These are phyloP conservation scores for Muschampia plurimacula DNA, from an alignment of 2,888 invertebrate genomes.

Conservation along the genomic window DNA sequence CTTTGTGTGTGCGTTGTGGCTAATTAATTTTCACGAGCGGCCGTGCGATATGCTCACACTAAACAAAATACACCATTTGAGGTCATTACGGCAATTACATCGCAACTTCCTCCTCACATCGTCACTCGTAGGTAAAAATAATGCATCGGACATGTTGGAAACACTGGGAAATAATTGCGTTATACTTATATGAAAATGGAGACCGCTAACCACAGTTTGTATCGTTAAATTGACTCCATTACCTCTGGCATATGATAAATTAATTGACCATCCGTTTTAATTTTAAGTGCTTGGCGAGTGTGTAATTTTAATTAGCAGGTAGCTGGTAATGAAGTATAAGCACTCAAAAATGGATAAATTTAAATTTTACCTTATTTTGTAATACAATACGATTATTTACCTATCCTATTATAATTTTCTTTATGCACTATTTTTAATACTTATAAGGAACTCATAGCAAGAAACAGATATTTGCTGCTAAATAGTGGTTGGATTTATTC, in stretches of 20 bases:
- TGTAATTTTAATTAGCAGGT: constrained; percentile 3
- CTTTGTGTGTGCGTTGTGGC: constrained; percentile 62
- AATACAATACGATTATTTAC: not conserved
- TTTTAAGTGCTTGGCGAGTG: constrained; percentile 22
- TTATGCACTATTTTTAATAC: too few relatives aligned
- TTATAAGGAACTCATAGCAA: too few relatives aligned
- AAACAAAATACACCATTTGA: constrained; percentile 36
- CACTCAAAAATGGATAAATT: not conserved
- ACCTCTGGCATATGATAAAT: constrained; percentile 7
- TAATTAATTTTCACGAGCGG: constrained; percentile 68
- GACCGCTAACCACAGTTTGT: constrained; percentile 20
- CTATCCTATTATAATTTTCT: too few relatives aligned
- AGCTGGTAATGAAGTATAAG: not conserved
- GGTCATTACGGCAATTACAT: constrained; percentile 38
- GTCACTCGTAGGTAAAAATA: constrained; percentile 8
- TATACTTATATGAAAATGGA: constrained; percentile 29
- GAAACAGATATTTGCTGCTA: too few relatives aligned
- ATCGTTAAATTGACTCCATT: constrained; percentile 27
- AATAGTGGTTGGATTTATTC: too few relatives aligned
- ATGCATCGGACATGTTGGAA: constrained; percentile 1
- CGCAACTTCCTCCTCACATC: constrained; percentile 25
- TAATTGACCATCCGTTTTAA: constrained; percentile 11
- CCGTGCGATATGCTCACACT: constrained; percentile 41
- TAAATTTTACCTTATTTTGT: not conserved
- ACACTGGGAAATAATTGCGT: constrained; percentile 15